Conservation (phyloP, 2,888 invertebrate species). For the Hedya salicella region DNA sequence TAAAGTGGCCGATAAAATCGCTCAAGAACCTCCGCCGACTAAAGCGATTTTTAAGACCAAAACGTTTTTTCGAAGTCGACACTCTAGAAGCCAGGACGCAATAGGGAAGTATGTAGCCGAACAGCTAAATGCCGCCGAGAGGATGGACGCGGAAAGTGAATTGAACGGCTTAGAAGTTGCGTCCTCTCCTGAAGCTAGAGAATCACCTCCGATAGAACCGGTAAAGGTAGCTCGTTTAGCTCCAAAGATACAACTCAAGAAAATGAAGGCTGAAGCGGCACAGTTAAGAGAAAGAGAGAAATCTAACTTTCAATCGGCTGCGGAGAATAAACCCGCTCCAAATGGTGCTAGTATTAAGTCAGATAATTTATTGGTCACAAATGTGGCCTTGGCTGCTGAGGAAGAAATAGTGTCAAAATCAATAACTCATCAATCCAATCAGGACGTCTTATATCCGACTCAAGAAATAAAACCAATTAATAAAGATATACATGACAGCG, state of each 20-base stretch:
- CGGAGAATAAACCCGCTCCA: slow-evolving; percentile 42
- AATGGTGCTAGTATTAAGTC: slow-evolving; percentile 39
- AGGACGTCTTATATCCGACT: slow-evolving; percentile 67
- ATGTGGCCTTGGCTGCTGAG: slow-evolving; percentile 16
- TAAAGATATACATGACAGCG: slow-evolving; percentile 49
- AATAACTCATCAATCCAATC: slow-evolving; percentile 44
- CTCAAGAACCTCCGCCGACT: slow-evolving; percentile 56
- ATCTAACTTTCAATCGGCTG: slow-evolving; percentile 45
- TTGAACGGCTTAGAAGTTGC: slow-evolving; percentile 72
- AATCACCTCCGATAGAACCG: slow-evolving; percentile 78
- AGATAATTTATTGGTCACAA: slow-evolving; percentile 21
- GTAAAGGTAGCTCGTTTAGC: slow-evolving; percentile 84
- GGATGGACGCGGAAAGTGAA: slow-evolving; percentile 75
- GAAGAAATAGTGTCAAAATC: slow-evolving; percentile 25
- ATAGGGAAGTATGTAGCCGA: slow-evolving; percentile 83
- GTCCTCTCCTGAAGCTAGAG: slow-evolving; percentile 72
- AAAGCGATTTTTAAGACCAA: slow-evolving; percentile 84
- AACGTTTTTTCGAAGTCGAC: slow-evolving; percentile 83
- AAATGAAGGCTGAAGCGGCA: slow-evolving; percentile 80
- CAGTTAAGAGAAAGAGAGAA: slow-evolving; percentile 67
- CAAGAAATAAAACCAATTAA: slow-evolving; percentile 68
- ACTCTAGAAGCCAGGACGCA: slow-evolving; percentile 82
- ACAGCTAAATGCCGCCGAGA: slow-evolving; percentile 77
- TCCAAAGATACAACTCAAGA: slow-evolving; percentile 82
- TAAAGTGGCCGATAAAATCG: slow-evolving; percentile 56